Percentiles rank a stretch among this genome's conserved stretches.
These are phyloP conservation scores for Trinectes maculatus DNA, from an alignment of 2,113 vertebrate species.

Conservation along the genomic window DNA sequence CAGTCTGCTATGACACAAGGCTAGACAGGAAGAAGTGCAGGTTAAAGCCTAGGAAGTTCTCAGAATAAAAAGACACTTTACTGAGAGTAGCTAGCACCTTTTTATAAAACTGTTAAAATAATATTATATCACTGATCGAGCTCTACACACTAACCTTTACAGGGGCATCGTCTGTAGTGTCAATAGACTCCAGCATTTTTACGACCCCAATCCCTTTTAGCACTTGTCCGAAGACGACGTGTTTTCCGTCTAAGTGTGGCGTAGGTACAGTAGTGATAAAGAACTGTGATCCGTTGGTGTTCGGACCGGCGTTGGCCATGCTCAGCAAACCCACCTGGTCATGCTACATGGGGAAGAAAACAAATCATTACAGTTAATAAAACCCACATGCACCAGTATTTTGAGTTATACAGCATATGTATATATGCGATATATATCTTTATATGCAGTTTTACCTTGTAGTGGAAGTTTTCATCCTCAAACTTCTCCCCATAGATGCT, in stretches of 20 bases:
- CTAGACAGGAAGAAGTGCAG: too few relatives aligned
- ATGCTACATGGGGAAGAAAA: conserved; percentile 80
- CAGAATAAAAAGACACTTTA: neutral
- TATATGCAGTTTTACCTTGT: conserved; percentile 84
- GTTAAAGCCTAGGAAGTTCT: too few relatives aligned
- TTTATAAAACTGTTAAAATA: too few relatives aligned
- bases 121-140: too few relatives aligned
- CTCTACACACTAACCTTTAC: conserved; percentile 62
- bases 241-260: conserved; percentile 92
- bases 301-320: conserved; percentile 94
- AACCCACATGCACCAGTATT: neutral
- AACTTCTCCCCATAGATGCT: conserved; percentile 99
- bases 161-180: conserved; percentile 89
- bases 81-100: too few relatives aligned
- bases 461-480: conserved; percentile 98
- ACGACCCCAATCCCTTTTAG: conserved; percentile 91
- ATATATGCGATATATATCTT: too few relatives aligned
- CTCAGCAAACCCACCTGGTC: conserved; percentile 91
- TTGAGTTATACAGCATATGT: too few relatives aligned
- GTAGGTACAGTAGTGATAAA: conserved; percentile 95
- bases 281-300: conserved; percentile 97
- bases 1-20: conserved; percentile 90
- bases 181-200: conserved; percentile 88
- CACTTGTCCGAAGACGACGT: conserved; percentile 95
- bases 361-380: neutral